Evolutionary conservation across 2,113 vertebrate species (phyloP).

Genomic region (Heterotis niloticus): DNA sequence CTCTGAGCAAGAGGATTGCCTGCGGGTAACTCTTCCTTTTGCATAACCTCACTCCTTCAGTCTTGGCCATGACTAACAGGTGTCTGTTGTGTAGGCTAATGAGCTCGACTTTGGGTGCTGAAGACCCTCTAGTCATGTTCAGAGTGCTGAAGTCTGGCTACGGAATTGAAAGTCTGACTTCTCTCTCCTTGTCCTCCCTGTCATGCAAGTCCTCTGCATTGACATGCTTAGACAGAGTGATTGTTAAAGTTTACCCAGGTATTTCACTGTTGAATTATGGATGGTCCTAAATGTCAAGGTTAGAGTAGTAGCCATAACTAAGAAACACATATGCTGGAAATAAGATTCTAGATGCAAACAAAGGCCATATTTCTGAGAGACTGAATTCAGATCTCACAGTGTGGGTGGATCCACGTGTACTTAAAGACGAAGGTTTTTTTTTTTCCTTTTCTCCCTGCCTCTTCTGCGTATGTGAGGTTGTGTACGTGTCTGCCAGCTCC

Average conservation of each 20-base stretch:
- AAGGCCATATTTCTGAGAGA: neutral
- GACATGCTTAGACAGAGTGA: neutral
- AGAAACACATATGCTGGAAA: neutral
- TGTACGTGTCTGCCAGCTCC: neutral
- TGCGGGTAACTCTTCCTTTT: neutral
- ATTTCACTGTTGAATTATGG: neutral
- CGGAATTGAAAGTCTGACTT: too few species aligned
- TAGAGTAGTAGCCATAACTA: neutral
- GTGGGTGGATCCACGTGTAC: too few species aligned
- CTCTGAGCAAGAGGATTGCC: constrained; percentile 2
- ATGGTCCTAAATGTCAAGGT: neutral
- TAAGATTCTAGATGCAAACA: neutral
- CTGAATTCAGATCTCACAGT: too few species aligned
- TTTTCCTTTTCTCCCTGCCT: too few species aligned
- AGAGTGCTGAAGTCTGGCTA: neutral
- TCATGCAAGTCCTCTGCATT: too few species aligned
- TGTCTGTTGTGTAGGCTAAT: constrained; percentile 1
- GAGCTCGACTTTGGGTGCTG: neutral
- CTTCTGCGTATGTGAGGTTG: too few species aligned
- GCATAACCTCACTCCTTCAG: neutral
- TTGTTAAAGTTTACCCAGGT: neutral
- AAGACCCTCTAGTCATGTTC: neutral
- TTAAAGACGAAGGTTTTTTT: too few species aligned
- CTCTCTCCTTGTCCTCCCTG: too few species aligned
- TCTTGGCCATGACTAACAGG: neutral